Base-by-base conservation (phyloP, 2,797 vertebrate species). In the Atherinosoma microstoma region DNA sequence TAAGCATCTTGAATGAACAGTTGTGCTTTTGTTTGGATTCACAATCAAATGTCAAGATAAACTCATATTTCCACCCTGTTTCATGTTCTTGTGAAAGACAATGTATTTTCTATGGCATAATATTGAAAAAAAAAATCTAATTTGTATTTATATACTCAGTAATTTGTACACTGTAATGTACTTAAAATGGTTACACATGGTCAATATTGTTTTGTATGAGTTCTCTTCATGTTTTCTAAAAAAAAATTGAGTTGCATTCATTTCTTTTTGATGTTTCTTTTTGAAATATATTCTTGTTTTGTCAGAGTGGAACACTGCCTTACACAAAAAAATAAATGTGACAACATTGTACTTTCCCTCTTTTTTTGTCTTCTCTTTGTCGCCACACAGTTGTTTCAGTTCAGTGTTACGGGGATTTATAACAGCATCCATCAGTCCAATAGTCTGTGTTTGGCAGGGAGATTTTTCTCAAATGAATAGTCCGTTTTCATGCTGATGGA, bases 121-220 rank as follows among this genome's bases (percentile, higher is more conserved):
- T 82, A 51, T 27, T 53, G 24, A 15, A 8, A 85, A 68, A 68
- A 78, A 76, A 83, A 73, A 64, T 87, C 59, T 57, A 54, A 71
- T 89, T 88, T 88, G 86, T 91, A 89, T 91, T 90, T 91, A 90
- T 90, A 91, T 81, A 84, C 74, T 87, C 58, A 86, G 40, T 57
- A 84, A 59, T 88, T 88, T 89, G 76, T 89, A 86, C 73, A 80
- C 76, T 86, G 79, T 74, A 78, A 78, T 29, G 70, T 85, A 67
- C 86, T 77, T 63, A 64, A 54, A 82, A 61, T 74, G 66, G 68
- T 40, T 77, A 58, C 73, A 74, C 61, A 76, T 68, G 67, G 67
- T 58, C 54, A 76, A 63, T 71, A 34, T 78, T 69, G 1, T 61
- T 64, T 76, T 45, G 20, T 51, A 51, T 71, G 4, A 35, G 7